These are phyloP conservation scores for Epinephelus malabaricus DNA, from an alignment of 2,797 vertebrate species.

Conservation along the genomic window DNA sequence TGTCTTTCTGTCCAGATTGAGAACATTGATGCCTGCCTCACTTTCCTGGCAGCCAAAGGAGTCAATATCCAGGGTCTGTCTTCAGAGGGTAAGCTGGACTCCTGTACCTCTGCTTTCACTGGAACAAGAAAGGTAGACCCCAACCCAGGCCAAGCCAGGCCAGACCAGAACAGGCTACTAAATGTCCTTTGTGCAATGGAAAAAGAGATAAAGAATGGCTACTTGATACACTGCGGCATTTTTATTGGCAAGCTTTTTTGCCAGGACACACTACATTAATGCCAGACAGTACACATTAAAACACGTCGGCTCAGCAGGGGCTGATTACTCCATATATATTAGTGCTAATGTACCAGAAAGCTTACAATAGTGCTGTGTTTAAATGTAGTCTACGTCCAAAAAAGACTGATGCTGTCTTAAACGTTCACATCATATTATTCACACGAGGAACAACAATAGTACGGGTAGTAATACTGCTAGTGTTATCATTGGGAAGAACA, in stretches of 20 bases:
- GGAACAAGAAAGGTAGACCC: neutral
- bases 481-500: neutral
- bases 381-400: neutral
- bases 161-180: neutral
- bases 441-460: neutral
- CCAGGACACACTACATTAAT: constrained; percentile 33
- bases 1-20: constrained; percentile 89
- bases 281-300: constrained; percentile 26
- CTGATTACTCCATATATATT: constrained; percentile 24
- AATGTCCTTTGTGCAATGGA: neutral
- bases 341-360: constrained; percentile 33
- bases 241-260: constrained; percentile 16
- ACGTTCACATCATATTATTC: neutral
- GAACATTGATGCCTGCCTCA: constrained; percentile 97
- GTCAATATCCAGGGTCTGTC: constrained; percentile 99
- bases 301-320: constrained; percentile 1
- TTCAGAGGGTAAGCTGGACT: constrained; percentile 92
- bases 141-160: neutral
- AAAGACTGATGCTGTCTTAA: neutral
- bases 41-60: constrained; percentile 98
- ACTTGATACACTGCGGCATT: constrained; percentile 4
- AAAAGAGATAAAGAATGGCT: neutral
- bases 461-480: too few species aligned
- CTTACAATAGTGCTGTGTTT: neutral
- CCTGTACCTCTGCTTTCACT: constrained; percentile 15